Evolutionary conservation across 2,113 vertebrate genomes (phyloP), one percentile per base, ranked within the genome.

Genomic region (Oriolus oriolus): DNA sequence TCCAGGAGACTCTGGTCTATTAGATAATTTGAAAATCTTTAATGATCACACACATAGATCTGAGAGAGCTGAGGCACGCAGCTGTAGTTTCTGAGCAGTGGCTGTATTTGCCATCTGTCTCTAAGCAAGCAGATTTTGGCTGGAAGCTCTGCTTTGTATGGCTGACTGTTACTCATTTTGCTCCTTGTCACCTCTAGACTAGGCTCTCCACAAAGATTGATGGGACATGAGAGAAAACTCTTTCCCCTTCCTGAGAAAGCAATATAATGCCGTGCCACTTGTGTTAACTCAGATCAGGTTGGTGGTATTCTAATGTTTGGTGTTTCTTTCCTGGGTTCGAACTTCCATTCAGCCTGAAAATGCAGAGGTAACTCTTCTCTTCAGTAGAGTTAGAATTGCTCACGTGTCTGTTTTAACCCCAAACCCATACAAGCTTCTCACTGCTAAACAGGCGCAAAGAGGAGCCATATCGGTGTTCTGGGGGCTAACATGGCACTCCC

Each of bases 11-110:
- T 96, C 78, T 86, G 71, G 73, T 96, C 27, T 84, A 92, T 97
- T 84, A 97, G 94, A 97, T 96, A 93, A 97, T 95, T 93, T 90
- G 84, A 96, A 96, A 96, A 92, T 73, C 79, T 87, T 81, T 74
- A 78, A 41, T 97, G 97, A 96, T 98, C 97, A 64, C 98, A 98
- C 97, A 98, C 97, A 76, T 88, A 98, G 98, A 98, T 97, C 97
- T 98, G 95, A 98, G 96, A 64, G 76, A 93, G 85, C 52, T 90
- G 87, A 95, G 94, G 78, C 97, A 91, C 1, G 35, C 97, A 97
- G 97, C 96, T 98, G 97, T 84, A 97, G 93, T 89, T 97, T 92
- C 82, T 87, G 94, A 96, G 82, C 75, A 44, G 61, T 96, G 88
- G n/a, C 93, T 97, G 27, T 76, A 91, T 97, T 98, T 98, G 96